A percentile compares a stretch with the other conserved stretches of the same genome.
phyloP scores from a whole-genome alignment of 2,113 vertebrate genomes.

The Caloenas nicobarica region DNA sequence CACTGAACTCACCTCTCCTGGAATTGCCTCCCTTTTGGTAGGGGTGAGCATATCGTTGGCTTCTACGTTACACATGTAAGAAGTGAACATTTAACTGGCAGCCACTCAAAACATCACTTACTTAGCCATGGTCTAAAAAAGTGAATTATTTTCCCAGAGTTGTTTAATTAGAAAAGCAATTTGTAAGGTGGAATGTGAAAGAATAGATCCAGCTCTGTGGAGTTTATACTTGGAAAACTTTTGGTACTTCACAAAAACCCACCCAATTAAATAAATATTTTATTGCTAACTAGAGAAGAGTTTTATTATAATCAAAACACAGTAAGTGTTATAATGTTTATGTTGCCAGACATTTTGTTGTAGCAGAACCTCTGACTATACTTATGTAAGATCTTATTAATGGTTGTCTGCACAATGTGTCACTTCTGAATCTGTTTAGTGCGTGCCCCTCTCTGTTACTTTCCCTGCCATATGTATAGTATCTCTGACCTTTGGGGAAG shows the following conservation, averaged over 20 bases:
- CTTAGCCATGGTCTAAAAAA: not conserved
- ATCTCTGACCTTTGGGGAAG: constrained; percentile 42
- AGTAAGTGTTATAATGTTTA: not conserved
- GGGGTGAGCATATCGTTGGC: too few species aligned
- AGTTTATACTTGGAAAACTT: not conserved
- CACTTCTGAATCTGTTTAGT: not conserved
- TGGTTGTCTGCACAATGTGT: not conserved
- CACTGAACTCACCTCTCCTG: rapidly evolving
- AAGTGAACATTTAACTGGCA: not conserved
- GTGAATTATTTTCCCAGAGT: not conserved
- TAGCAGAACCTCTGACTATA: not conserved
- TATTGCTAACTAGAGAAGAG: not conserved
- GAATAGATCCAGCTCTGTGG: rapidly evolving
- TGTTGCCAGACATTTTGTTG: not conserved
- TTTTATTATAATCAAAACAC: not conserved
- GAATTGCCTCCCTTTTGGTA: not conserved
- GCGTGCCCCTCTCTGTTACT: not conserved
- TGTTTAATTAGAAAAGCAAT: not conserved
- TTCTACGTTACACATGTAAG: not conserved
- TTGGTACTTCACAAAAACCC: not conserved
- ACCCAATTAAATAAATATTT: not conserved
- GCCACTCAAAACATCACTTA: not conserved
- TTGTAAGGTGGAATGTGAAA: not conserved
- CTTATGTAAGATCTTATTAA: not conserved
- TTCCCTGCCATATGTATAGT: constrained; percentile 1